A percentile compares a stretch with the other conserved stretches of the same genome.
Conservation (phyloP, 64 coral and sea anemone species). For the Astreopora myriophthalma region DNA sequence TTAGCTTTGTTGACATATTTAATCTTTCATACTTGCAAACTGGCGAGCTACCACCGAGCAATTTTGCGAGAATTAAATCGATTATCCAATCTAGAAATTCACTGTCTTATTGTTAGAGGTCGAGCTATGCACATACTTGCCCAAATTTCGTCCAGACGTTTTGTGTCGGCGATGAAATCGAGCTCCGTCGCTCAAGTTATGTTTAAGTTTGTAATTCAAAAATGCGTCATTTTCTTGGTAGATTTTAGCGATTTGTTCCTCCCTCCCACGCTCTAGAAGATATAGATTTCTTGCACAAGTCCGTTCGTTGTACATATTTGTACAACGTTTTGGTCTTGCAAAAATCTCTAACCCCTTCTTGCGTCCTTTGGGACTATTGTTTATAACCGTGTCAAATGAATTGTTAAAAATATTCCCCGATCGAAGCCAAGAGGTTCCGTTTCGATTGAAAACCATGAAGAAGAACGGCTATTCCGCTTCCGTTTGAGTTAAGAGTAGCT, state of each 20-base stretch:
- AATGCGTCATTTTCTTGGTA: background rate
- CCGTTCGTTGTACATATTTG: background rate
- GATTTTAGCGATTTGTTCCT: background rate
- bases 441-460: background rate
- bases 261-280: background rate
- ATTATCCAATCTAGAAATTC: background rate
- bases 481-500: background rate
- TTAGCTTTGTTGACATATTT: conserved; percentile 41
- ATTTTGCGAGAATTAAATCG: background rate
- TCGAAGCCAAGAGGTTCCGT: background rate
- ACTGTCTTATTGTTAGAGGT: background rate
- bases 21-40: conserved; percentile 22
- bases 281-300: background rate
- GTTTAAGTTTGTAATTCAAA: background rate
- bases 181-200: background rate
- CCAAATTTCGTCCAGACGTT: background rate
- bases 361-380: background rate
- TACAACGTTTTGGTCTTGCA: background rate
- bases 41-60: background rate
- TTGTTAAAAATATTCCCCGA: conserved; percentile 18
- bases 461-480: background rate
- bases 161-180: background rate
- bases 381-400: conserved; percentile 6
- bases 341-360: background rate
- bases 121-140: too few relatives aligned